Evolutionary conservation across 2,888 invertebrate genomes (phyloP), one percentile per base, ranked within the genome.

Genomic region (Drosophila meridionalis): DNA sequence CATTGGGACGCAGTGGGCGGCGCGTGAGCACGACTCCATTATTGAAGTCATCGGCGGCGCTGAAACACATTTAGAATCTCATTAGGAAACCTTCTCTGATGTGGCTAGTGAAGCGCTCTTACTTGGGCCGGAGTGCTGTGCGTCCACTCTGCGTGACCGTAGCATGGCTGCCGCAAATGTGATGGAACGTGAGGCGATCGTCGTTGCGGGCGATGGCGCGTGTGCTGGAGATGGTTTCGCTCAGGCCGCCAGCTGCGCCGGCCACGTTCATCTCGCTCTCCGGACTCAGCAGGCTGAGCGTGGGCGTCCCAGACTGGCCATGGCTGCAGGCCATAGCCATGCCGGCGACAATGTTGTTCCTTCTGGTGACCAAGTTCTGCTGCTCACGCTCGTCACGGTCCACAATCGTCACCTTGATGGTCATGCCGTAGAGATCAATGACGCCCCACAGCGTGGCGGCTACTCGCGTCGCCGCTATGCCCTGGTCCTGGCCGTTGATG

Each of bases 391-490:
- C 96, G 90, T 97, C 97, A 2, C 97, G 94, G 93, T 97, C 97
- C 1, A 98, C 96, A 78, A 98, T 97, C 0, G 97, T 96, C 4
- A 97, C 96, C 93, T 96, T 96, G 28, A 98, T 97, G 30, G 98
- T 98, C 97, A 98, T 98, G 34, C 98, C 99, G 90, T 99, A 99
- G 3, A 99, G 94, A 94, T 99, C 99, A 43, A 99, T 97, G 36
- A 98, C 98, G 6, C 98, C 98, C 98, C 98, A 99, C 4, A 98
- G 95, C 50, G 96, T 95, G 38, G 95, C 93, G 0, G 97, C 96
- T 1, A 98, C 96, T 86, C 96, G 95, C 40, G 96, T 96, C 0
- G 97, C 96, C 0, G 99, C 99, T 26, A 98, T 95, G 0, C 99
- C 98, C 93, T 99, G 98, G 93, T 98, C 98, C 69, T 97, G 94